Evolutionary conservation across 2,113 vertebrate genomes (phyloP).

Genomic region (Bothrops jararaca): DNA sequence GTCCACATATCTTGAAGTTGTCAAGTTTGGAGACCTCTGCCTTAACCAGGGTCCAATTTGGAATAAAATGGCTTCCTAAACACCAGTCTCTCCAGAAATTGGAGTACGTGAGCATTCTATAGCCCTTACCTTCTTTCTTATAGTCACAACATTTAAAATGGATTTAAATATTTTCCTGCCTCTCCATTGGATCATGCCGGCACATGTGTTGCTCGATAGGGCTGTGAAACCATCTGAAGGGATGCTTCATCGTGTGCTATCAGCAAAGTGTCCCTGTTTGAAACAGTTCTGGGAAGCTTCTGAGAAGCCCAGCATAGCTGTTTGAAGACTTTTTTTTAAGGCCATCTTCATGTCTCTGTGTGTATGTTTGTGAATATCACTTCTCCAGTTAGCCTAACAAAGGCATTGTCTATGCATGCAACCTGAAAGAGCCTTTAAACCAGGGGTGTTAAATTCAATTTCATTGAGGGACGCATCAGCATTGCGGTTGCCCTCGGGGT

Average conservation of each 20-base stretch:
- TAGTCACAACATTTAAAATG: background rate
- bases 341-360: background rate
- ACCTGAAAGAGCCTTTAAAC: background rate
- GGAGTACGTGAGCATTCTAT: background rate
- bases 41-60: background rate
- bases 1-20: no score
- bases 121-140: no score
- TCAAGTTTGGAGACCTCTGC: no score
- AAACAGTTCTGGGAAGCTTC: background rate
- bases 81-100: background rate
- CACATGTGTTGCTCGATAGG: background rate
- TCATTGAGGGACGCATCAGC: no score
- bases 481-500: no score
- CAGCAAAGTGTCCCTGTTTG: background rate
- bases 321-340: background rate
- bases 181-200: background rate
- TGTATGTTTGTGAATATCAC: background rate
- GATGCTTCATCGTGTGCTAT: background rate
- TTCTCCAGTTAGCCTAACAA: background rate
- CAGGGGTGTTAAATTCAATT: no score
- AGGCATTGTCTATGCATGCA: background rate
- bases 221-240: background rate
- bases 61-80: background rate
- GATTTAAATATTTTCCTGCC: background rate
- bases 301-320: background rate